phyloP scores from a whole-genome alignment of 2,113 vertebrate species.

The Eudorcas thomsonii region DNA sequence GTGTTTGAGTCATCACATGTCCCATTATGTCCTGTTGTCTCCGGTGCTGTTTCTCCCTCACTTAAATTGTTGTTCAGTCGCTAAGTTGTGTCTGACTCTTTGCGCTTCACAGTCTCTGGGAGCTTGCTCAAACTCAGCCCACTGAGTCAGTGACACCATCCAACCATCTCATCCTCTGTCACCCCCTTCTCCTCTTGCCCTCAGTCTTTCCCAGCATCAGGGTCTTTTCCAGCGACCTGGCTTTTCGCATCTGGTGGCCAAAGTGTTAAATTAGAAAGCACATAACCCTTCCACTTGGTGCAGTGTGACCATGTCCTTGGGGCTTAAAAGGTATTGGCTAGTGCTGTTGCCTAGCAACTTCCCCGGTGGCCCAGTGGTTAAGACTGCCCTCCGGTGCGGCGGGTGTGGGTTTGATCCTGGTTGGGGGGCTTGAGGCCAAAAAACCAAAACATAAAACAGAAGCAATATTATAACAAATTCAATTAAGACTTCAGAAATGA shows the following conservation, averaged over 20 bases:
- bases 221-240: background rate
- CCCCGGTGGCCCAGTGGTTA: background rate
- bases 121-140: background rate
- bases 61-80: background rate
- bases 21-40: rapidly evolving
- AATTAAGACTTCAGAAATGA: background rate
- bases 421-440: background rate
- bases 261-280: background rate
- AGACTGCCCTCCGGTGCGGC: background rate
- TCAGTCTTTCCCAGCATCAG: background rate
- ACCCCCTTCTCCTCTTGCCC: background rate
- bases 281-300: background rate
- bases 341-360: background rate
- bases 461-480: background rate
- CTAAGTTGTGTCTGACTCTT: background rate
- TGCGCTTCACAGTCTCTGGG: background rate
- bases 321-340: background rate
- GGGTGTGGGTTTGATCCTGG: background rate
- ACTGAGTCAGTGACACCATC: background rate
- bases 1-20: background rate
- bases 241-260: background rate
- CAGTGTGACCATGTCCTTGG: rapidly evolving
- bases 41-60: background rate
- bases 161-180: background rate
- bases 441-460: background rate